Conservation (phyloP, 2,113 vertebrate genomes). For the Parus major region DNA sequence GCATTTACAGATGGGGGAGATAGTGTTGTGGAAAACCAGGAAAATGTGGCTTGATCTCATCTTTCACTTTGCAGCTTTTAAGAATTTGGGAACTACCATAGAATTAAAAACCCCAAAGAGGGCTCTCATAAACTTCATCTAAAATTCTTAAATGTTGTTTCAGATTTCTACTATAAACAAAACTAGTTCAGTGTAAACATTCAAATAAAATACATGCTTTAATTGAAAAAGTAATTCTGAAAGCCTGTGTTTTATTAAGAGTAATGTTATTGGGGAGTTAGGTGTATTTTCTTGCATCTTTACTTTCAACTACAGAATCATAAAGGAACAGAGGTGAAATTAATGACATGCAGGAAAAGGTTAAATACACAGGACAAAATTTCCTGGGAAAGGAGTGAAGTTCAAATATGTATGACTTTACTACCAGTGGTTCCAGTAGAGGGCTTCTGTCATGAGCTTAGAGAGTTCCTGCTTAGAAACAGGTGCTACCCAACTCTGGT, state of each 20-base stretch:
- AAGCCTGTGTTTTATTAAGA: neutral
- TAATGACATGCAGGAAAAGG: neutral
- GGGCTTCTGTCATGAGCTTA: neutral
- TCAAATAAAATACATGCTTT: neutral
- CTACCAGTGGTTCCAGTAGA: rapidly evolving
- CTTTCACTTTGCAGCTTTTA: neutral
- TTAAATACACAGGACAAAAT: neutral
- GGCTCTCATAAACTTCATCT: neutral
- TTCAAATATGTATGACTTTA: neutral
- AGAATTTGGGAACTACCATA: neutral
- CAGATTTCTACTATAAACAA: neutral
- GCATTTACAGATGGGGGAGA: neutral
- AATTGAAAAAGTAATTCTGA: neutral
- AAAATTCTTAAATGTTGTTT: neutral
- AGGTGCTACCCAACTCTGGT: neutral
- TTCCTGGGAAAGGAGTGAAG: neutral
- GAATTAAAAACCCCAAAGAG: neutral
- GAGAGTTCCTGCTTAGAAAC: neutral
- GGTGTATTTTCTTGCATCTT: neutral
- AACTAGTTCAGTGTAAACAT: neutral
- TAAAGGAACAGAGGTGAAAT: neutral
- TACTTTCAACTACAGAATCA: neutral
- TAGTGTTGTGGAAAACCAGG: neutral
- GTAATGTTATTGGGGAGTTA: neutral
- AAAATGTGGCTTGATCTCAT: neutral